These are phyloP conservation scores for Lepidurus couesii DNA, from an alignment of 1,140 invertebrate species.

Conservation along the genomic window DNA sequence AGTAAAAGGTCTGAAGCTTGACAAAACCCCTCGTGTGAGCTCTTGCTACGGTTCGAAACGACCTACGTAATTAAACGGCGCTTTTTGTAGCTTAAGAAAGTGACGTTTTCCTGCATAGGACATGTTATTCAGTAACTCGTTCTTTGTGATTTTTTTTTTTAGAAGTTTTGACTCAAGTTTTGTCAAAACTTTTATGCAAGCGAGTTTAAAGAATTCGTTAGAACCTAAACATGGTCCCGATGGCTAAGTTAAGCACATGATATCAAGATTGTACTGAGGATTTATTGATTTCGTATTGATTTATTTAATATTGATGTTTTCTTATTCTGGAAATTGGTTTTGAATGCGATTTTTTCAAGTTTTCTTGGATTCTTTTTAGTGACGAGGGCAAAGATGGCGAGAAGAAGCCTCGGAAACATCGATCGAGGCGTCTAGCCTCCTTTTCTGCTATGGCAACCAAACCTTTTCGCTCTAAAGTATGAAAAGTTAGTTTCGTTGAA, in stretches of 20 bases:
- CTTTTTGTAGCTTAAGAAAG: neutral
- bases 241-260: no score
- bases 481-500: no score
- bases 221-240: no score
- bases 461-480: neutral
- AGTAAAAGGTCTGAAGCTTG: slow-evolving; percentile 22
- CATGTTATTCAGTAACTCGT: no score
- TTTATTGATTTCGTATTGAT: no score
- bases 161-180: no score
- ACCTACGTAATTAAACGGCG: neutral
- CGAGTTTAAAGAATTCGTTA: no score
- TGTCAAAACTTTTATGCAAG: no score
- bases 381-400: neutral
- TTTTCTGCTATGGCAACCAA: neutral
- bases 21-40: neutral
- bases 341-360: neutral
- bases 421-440: neutral
- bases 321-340: no score
- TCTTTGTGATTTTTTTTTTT: no score
- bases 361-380: neutral
- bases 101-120: neutral
- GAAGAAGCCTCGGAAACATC: neutral
- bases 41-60: neutral
- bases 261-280: no score
- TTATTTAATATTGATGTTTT: no score